A percentile compares a stretch with the other conserved stretches of the same genome.
Conservation (phyloP, 2,797 vertebrate species). For the Poeciliopsis gracilis region DNA sequence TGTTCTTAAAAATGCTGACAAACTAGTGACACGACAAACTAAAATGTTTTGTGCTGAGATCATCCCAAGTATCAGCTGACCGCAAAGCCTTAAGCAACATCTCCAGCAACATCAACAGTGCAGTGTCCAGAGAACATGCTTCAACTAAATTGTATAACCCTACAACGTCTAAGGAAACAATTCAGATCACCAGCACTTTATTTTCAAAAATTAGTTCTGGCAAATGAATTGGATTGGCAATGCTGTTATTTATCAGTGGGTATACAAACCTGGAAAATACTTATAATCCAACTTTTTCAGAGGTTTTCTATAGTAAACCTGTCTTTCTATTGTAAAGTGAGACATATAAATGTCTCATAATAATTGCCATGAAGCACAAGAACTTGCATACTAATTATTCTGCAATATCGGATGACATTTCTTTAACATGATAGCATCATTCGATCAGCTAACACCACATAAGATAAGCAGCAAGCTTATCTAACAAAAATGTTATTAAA, state of each 20-base stretch:
- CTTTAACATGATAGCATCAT: neutral
- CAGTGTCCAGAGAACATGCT: neutral
- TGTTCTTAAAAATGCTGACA: constrained; percentile 61
- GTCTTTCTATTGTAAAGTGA: neutral
- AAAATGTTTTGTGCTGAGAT: constrained; percentile 43
- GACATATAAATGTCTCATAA: neutral
- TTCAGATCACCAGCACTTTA: neutral
- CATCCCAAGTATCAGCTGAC: constrained; percentile 9
- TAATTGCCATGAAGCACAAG: neutral
- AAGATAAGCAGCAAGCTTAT: neutral
- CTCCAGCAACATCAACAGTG: neutral
- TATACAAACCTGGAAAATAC: neutral
- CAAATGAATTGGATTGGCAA: neutral
- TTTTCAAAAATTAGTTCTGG: neutral
- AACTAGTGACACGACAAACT: constrained; percentile 50
- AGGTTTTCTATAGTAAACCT: neutral
- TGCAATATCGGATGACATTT: neutral
- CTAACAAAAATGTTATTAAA: neutral
- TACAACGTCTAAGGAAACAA: neutral
- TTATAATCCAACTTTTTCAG: neutral
- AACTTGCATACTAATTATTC: neutral
- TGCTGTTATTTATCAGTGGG: neutral
- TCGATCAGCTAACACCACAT: neutral
- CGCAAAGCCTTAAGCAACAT: constrained; percentile 6
- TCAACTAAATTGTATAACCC: neutral